Base-by-base conservation (phyloP, 2,113 vertebrate species). In the Capreolus pygargus region DNA sequence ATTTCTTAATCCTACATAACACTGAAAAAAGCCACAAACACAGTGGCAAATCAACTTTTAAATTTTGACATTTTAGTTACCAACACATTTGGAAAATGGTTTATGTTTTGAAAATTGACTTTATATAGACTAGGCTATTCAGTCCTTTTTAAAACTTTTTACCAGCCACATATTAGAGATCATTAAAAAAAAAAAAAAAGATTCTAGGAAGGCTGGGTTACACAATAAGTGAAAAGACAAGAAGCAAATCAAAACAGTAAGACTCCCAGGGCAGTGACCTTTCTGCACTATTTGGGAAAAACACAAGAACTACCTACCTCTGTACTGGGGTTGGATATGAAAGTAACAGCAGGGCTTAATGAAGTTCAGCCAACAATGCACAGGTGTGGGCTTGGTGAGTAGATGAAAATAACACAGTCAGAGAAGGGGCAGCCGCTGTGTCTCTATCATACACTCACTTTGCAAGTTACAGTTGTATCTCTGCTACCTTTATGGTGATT, bases 401-500 rank as follows among this genome's bases (percentile, higher is more conserved):
- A 91, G 6, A 84, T 81, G 55, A 87, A 91, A 98, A 97, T 61
- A 94, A 74, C 55, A 95, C 3, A 28, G 2, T 45, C 30, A 97
- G 5, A 52, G 67, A 79, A 14, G 7, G 19, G 70, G 21, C 23
- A 83, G 12, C 28, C 84, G 6, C 90, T 97, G 67, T 28, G 30
- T 43, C 88, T 36, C 55, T 91, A 43, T 67, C 89, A 89, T 39
- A 54, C 82, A 60, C 58, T 96, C 76, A 74, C 2, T 70, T 98
- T 15, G 1, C 39, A 28, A 86, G 50, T 12, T 97, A 6, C 0
- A 43, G 54, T 45, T 90, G 7, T 58, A 96, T 94, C 86, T 94
- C 79, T 94, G 45, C n/a, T 91, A 21, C 13, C 45, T 95, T 88
- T 93, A 92, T 96, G 30, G 5, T 11, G 23, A 2, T 43, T 95